Conservation (phyloP, 2,113 vertebrate species). For the Blennius ocellaris region DNA sequence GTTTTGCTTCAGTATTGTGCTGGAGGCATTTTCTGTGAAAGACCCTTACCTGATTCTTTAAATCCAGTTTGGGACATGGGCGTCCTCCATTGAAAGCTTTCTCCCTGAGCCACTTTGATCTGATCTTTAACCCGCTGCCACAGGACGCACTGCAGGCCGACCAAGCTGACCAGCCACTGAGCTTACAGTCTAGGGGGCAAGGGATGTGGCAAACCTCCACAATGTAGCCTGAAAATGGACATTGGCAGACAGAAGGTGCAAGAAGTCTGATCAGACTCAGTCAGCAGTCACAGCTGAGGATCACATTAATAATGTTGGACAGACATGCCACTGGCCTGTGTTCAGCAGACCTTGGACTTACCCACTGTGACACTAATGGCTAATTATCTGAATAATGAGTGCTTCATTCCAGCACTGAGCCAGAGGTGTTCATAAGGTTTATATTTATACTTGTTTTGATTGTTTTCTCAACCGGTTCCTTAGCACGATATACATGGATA, state of each 20-base stretch:
- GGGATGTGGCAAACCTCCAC: slow-evolving; percentile 90
- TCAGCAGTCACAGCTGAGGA: slow-evolving; percentile 30
- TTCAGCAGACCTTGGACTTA: slow-evolving; percentile 54
- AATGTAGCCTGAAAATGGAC: slow-evolving; percentile 87
- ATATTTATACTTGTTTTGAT: slow-evolving; percentile 1
- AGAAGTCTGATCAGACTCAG: slow-evolving; percentile 20
- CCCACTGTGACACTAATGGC: slow-evolving; percentile 52
- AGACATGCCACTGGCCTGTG: slow-evolving; percentile 29
- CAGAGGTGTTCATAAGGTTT: background rate
- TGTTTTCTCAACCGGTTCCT: background rate
- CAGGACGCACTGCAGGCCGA: slow-evolving; percentile 92
- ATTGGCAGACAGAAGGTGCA: slow-evolving; percentile 46
- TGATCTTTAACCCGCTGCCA: slow-evolving; percentile 89
- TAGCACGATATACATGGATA: background rate
- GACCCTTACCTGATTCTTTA: slow-evolving; percentile 95
- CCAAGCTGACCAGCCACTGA: slow-evolving; percentile 96
- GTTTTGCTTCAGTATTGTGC: background rate
- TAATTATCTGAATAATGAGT: slow-evolving; percentile 71
- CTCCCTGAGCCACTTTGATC: slow-evolving; percentile 95
- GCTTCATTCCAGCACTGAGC: slow-evolving; percentile 34
- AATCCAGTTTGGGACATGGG: slow-evolving; percentile 94
- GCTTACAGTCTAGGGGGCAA: slow-evolving; percentile 96
- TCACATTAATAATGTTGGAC: slow-evolving; percentile 51
- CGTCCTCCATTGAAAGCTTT: slow-evolving; percentile 96
- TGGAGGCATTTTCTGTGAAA: too few species aligned